These are phyloP conservation scores for Dynastes tityus DNA, from an alignment of 2,888 invertebrate genomes.

Conservation along the genomic window DNA sequence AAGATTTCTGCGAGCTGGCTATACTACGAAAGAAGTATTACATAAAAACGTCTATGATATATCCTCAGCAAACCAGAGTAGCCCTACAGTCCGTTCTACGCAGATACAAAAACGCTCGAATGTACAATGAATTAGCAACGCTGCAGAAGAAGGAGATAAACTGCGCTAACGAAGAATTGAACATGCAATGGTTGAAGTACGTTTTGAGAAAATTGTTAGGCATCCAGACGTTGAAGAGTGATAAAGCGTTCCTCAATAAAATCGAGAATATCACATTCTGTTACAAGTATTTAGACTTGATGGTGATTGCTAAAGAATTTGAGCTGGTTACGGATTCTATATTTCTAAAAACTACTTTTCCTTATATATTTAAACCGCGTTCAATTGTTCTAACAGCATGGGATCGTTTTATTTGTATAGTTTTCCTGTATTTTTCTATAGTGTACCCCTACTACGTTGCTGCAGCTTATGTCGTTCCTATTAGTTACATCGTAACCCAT, in stretches of 20 bases:
- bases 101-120: constrained; percentile 51
- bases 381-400: constrained; percentile 57
- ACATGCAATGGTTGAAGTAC: constrained; percentile 53
- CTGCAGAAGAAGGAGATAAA: constrained; percentile 23
- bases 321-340: constrained; percentile 56
- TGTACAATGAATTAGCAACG: constrained; percentile 26
- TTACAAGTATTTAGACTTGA: constrained; percentile 51
- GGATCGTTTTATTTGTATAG: constrained; percentile 54
- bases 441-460: constrained; percentile 55
- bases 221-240: constrained; percentile 19
- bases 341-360: constrained; percentile 57
- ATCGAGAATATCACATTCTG: constrained; percentile 49
- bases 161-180: constrained; percentile 43
- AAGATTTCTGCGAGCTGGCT: constrained; percentile 56
- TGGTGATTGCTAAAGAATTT: constrained; percentile 56
- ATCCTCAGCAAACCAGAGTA: constrained; percentile 53
- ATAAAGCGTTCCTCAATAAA: constrained; percentile 32
- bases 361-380: constrained; percentile 59
- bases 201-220: constrained; percentile 49
- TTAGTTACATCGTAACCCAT: constrained; percentile 34
- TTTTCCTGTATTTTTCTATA: constrained; percentile 49
- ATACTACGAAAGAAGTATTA: constrained; percentile 55
- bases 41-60: constrained; percentile 51
- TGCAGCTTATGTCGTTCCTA: constrained; percentile 42
- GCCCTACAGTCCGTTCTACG: constrained; percentile 46